A percentile compares a stretch with the other conserved stretches of the same genome.
These are phyloP conservation scores for Crossaster papposus DNA, from an alignment of 53 echinoderm and acorn worm species.

Conservation along the genomic window DNA sequence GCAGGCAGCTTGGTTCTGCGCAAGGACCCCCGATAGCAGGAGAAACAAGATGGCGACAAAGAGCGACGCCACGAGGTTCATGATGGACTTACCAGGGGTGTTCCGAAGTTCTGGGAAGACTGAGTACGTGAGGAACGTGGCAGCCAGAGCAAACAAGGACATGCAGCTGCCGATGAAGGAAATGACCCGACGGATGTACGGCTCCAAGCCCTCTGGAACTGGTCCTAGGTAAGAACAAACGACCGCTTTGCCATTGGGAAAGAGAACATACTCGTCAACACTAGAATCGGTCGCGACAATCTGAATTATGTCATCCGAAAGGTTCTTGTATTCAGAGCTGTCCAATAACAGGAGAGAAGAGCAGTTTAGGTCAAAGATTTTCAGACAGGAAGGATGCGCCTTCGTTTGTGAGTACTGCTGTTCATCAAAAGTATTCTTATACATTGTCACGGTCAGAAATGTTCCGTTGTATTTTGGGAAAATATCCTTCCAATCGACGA, in stretches of 20 bases:
- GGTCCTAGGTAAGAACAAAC: constrained; percentile 16
- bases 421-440: not conserved
- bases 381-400: not conserved
- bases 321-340: not conserved
- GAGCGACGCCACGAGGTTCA: constrained; percentile 54
- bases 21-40: constrained; percentile 4
- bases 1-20: constrained; percentile 9
- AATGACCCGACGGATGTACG: constrained; percentile 2
- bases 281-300: not conserved
- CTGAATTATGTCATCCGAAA: not conserved
- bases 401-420: not conserved
- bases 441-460: not conserved
- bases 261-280: not conserved
- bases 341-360: constrained; percentile 24
- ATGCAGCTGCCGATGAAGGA: constrained; percentile 25
- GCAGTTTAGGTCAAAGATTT: constrained; percentile 23
- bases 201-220: constrained; percentile 30
- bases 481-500: not conserved
- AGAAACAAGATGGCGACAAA: constrained; percentile 33
- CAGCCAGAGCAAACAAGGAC: constrained; percentile 45
- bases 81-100: constrained; percentile 37
- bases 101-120: constrained; percentile 47
- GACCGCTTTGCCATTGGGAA: constrained; percentile 13
- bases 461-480: not conserved
- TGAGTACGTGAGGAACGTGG: constrained; percentile 57